These are phyloP conservation scores for Hipposideros larvatus DNA, from an alignment of 2,797 vertebrate species.

Conservation along the genomic window DNA sequence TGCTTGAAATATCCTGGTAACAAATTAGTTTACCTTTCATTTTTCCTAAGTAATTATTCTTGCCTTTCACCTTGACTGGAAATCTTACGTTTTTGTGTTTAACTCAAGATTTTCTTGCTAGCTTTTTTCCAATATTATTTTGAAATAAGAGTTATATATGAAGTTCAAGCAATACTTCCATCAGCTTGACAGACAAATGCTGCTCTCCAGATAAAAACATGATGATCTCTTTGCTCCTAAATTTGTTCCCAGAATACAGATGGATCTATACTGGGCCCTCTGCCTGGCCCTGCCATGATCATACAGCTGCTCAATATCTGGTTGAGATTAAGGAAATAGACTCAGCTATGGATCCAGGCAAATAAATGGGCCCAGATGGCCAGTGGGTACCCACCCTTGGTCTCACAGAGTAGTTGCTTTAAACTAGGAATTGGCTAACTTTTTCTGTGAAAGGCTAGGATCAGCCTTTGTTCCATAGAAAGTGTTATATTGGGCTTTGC, in stretches of 20 bases:
- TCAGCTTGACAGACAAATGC: background rate
- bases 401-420: background rate
- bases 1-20: slow-evolving; percentile 34
- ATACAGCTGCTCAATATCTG: background rate
- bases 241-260: background rate
- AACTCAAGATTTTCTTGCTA: background rate
- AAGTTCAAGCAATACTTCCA: background rate
- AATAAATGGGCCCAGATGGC: background rate
- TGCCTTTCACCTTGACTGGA: background rate
- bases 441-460: background rate
- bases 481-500: background rate
- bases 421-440: background rate
- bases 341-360: background rate
- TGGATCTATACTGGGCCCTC: background rate
- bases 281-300: background rate
- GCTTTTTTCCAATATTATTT: background rate
- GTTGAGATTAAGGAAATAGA: background rate
- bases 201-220: background rate
- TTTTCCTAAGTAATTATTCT: background rate
- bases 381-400: background rate
- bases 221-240: background rate
- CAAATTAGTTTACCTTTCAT: slow-evolving; percentile 24
- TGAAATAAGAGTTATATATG: background rate
- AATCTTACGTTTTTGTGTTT: slow-evolving; percentile 19
- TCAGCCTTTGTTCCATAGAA: background rate